These are phyloP conservation scores for Aspidoscelis tigris DNA, from an alignment of 2,113 vertebrate species.

Conservation along the genomic window DNA sequence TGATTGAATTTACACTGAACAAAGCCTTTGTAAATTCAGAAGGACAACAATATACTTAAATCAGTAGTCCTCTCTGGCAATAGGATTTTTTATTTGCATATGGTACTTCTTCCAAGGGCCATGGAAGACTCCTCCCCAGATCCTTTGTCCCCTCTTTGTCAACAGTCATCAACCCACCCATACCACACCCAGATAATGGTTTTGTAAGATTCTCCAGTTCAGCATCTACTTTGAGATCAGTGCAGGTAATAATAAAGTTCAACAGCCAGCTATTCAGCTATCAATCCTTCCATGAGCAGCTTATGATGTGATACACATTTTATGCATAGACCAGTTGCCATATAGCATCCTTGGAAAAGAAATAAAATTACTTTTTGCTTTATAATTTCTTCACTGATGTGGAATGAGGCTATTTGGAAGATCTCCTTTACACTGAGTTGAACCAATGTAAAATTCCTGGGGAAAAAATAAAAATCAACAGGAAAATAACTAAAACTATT, in stretches of 20 bases:
- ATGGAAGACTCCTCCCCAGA: neutral
- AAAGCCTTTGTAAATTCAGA: conserved; percentile 64
- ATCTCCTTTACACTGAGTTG: neutral
- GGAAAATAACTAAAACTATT: neutral
- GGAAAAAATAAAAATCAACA: neutral
- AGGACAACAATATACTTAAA: conserved; percentile 67
- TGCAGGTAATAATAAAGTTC: conserved; percentile 46
- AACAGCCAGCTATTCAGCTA: conserved; percentile 33
- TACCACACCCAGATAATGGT: neutral
- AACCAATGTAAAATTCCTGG: neutral
- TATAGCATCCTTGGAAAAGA: conserved; percentile 46
- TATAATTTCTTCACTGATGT: neutral
- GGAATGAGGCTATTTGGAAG: conserved; percentile 9
- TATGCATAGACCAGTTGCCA: conserved; percentile 41
- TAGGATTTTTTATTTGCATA: neutral
- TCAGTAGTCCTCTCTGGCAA: neutral
- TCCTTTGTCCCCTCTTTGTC: neutral
- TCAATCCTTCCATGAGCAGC: conserved; percentile 42
- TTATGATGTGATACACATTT: conserved; percentile 28
- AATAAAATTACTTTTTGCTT: conserved; percentile 13
- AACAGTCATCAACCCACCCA: neutral
- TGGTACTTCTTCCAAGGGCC: neutral
- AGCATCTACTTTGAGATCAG: neutral
- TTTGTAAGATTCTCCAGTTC: neutral
- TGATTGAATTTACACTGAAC: conserved; percentile 54